phyloP scores from a whole-genome alignment of 2,113 vertebrate species.

The Melanerpes formicivorus region DNA sequence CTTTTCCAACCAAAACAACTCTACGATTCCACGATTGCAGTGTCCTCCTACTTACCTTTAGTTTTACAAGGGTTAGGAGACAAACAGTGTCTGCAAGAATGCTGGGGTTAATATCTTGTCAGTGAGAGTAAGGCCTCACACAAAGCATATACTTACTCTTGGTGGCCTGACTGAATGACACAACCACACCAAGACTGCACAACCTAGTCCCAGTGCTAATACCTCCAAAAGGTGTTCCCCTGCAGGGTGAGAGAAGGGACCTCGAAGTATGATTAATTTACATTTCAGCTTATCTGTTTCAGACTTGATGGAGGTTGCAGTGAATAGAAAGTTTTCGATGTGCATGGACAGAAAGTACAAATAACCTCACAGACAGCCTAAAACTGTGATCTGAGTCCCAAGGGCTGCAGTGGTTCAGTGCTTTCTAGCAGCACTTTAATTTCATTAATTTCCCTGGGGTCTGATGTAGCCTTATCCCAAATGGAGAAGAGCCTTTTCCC shows the following conservation, averaged over 20 bases:
- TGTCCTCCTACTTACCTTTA: not conserved
- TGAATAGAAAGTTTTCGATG: not conserved
- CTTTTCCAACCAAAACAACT: too few relatives aligned
- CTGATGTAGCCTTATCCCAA: not conserved
- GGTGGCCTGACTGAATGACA: not conserved
- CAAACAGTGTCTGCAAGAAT: not conserved
- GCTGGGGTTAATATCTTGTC: not conserved
- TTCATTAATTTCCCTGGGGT: not conserved
- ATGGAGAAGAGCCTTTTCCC: not conserved
- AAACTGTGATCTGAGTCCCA: not conserved
- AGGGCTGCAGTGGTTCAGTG: not conserved
- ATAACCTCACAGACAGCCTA: not conserved
- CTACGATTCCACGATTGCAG: not conserved
- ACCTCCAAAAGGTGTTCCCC: not conserved
- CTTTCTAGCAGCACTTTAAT: not conserved
- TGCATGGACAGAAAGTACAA: not conserved
- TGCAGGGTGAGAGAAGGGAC: not conserved
- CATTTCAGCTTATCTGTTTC: not conserved
- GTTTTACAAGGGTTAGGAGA: not conserved
- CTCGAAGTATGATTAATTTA: fast-evolving
- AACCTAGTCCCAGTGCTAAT: not conserved
- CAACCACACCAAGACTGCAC: not conserved
- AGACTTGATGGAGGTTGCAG: not conserved
- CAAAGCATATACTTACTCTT: not conserved
- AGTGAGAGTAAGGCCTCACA: not conserved